Base-by-base conservation (phyloP, 2,888 invertebrate species). In the Stenolophus ochropezus region DNA sequence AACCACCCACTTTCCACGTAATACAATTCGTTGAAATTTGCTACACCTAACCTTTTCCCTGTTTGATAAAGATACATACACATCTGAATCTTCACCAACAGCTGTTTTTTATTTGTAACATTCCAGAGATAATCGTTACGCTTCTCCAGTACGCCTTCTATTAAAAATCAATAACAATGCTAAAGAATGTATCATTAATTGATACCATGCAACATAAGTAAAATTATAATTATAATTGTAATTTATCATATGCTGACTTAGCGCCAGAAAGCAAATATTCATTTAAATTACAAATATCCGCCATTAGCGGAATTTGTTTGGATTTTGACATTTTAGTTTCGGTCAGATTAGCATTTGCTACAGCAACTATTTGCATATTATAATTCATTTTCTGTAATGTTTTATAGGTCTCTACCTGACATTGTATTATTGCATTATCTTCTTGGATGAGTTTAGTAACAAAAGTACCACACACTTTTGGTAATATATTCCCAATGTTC, bases 201-300 rank as follows among this genome's bases (percentile, higher is more conserved):
- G 42, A 8, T 49, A 25, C 25, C 74, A 74, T 5, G 58, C 11
- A 4, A 58, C 23, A 23, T 25, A 42, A 11, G 33, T n/a, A 47
- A 71, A 71, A 20, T 71, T 42, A 53, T 58, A n/a, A n/a, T n/a
- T n/a, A n/a, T n/a, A n/a, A n/a, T 58, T 58, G 58, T 14, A 74
- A 53, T 23, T 51, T 47, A n/a, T 14, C 23, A 21, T 47, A 74
- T 1, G 51, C 74, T 51, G 51, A 3, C 11, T 25, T 16, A 8
- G 21, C 53, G 4, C 23, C 6, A 27, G 20, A 23, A n/a, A 23
- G 74, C 5, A 53, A 51, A 53, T 74, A 74, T 25, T 11, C 20
- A 25, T 74, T 74, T 53, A 74, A 53, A 16, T 74, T 74, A 23
- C 20, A 47, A 49, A 74, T 74, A 74, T 74, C 74, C 18, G 49